Conservation (phyloP, 1,140 invertebrate species). For the Pseudomyrmex dendroicus region DNA sequence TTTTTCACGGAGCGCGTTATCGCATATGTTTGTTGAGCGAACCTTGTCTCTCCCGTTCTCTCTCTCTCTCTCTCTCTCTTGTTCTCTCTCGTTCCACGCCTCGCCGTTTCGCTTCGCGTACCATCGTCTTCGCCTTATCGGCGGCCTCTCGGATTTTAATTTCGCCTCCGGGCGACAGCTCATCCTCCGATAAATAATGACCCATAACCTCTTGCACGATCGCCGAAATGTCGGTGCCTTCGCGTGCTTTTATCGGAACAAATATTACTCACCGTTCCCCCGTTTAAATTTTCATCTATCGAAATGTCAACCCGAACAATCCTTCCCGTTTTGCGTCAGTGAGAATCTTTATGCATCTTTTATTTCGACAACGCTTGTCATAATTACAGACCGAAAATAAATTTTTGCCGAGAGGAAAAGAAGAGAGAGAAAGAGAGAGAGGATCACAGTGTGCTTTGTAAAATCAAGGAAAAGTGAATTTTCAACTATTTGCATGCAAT, state of each 20-base stretch:
- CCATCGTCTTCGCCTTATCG: constrained; percentile 42
- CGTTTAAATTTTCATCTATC: constrained; percentile 44
- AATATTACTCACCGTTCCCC: constrained; percentile 7
- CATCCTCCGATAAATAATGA: constrained; percentile 58
- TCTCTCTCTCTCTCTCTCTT: not conserved
- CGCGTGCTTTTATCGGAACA: constrained; percentile 25
- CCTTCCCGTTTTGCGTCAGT: constrained; percentile 13
- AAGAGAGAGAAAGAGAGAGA: too few relatives aligned
- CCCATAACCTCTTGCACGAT: constrained; percentile 36
- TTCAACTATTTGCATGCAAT: not conserved
- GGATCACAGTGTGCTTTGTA: not conserved
- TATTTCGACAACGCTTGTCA: not conserved
- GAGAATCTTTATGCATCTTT: constrained; percentile 19
- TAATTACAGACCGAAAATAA: constrained; percentile 7
- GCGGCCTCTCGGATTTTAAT: constrained; percentile 51
- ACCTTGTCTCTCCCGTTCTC: not conserved
- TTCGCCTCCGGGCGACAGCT: constrained; percentile 52
- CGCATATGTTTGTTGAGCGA: constrained; percentile 4
- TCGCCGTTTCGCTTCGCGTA: constrained; percentile 18
- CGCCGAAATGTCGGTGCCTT: constrained; percentile 29
- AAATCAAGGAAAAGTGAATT: not conserved
- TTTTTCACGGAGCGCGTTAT: constrained; percentile 51
- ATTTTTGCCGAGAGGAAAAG: too few relatives aligned
- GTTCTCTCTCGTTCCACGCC: not conserved
- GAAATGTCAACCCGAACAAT: constrained; percentile 27